Percentiles rank a stretch among this genome's conserved stretches.
phyloP scores from a whole-genome alignment of 2,113 vertebrate genomes.

The Gymnobelideus leadbeateri region DNA sequence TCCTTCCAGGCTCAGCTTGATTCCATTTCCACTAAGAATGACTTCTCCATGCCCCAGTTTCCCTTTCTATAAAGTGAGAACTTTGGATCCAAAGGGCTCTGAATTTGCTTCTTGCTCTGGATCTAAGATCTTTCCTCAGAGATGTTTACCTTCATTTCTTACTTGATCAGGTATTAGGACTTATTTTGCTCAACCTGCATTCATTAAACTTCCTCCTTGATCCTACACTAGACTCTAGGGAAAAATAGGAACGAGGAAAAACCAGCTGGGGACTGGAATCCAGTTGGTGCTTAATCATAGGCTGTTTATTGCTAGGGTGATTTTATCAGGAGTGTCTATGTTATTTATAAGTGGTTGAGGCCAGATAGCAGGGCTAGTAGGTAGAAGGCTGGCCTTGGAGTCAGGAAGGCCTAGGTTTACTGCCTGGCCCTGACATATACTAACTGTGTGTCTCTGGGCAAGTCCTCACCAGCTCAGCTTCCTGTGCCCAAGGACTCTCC shows the following conservation, averaged over 20 bases:
- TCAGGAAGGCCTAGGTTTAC: background rate
- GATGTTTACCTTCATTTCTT: background rate
- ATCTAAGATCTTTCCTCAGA: background rate
- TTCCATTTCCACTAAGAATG: background rate
- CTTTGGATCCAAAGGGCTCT: background rate
- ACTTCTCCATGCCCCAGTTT: background rate
- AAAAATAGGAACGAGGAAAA: background rate
- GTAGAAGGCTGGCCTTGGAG: background rate
- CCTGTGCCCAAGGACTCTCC: background rate
- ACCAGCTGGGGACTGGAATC: background rate
- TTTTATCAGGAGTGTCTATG: background rate
- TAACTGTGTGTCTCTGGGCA: background rate
- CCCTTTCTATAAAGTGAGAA: background rate
- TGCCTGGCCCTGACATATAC: background rate
- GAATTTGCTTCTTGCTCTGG: background rate
- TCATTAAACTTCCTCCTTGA: background rate
- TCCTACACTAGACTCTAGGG: background rate
- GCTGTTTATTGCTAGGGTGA: background rate
- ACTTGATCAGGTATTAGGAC: background rate
- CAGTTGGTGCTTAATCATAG: background rate
- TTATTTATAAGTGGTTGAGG: background rate
- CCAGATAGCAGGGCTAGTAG: too few species aligned
- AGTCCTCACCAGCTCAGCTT: background rate
- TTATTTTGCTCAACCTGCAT: background rate
- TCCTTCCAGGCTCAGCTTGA: background rate